These are phyloP conservation scores for Drosophila cyrtoloma DNA, from an alignment of 2,888 invertebrate species.

Conservation along the genomic window DNA sequence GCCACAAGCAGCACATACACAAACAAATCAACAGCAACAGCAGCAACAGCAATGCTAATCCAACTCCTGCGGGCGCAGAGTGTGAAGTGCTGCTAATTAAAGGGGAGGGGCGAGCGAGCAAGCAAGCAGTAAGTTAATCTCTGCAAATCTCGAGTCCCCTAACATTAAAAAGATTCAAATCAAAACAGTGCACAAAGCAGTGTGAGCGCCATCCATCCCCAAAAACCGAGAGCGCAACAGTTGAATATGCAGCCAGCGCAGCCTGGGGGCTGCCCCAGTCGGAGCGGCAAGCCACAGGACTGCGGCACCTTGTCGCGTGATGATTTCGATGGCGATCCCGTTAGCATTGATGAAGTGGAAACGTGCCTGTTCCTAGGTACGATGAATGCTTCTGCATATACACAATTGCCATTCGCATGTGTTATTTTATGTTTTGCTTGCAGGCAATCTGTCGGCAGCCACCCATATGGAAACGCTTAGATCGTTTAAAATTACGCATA, in stretches of 20 bases:
- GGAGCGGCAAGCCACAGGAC: conserved; percentile 49
- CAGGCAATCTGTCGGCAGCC: conserved; percentile 93
- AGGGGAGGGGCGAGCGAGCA: not conserved
- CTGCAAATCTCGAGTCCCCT: not conserved
- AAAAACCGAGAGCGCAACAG: conserved; percentile 36
- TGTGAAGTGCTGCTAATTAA: conserved; percentile 10
- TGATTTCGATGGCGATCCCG: conserved; percentile 85
- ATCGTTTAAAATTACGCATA: conserved; percentile 89
- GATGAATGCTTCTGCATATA: conserved; percentile 5
- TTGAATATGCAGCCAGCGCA: conserved; percentile 32
- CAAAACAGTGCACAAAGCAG: conserved; percentile 19
- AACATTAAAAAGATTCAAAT: not conserved
- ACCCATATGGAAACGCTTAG: conserved; percentile 89
- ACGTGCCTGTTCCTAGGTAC: conserved; percentile 83
- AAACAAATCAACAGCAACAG: conserved; percentile 1
- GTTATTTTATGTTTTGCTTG: conserved; percentile 43
- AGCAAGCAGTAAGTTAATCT: conserved; percentile 17
- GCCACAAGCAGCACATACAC: conserved; percentile 10
- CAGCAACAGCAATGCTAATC: conserved; percentile 29
- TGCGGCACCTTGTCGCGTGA: conserved; percentile 77
- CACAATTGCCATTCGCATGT: not conserved
- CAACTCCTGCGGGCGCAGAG: conserved; percentile 12
- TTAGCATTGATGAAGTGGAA: conserved; percentile 85
- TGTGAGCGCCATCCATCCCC: conserved; percentile 16
- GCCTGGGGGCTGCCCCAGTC: conserved; percentile 2